These are phyloP conservation scores for Pardosa pseudoannulata DNA, from an alignment of 2,888 invertebrate species.

Conservation along the genomic window DNA sequence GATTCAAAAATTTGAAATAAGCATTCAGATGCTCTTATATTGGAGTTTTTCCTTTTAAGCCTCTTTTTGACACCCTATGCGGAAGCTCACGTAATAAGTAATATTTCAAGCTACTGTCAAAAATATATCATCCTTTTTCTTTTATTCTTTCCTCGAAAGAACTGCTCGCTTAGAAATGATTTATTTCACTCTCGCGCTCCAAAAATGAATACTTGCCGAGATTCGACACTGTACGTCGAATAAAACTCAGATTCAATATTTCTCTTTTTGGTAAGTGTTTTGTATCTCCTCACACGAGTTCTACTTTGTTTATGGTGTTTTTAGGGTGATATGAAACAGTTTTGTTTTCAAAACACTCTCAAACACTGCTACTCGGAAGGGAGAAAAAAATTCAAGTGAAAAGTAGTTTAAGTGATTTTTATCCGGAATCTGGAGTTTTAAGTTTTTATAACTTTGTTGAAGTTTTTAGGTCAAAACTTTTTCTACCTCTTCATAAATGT, in stretches of 20 bases:
- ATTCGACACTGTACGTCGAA: background rate
- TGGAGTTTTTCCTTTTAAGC: background rate
- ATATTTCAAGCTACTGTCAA: slow-evolving; percentile 40
- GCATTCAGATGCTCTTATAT: background rate
- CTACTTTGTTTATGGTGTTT: background rate
- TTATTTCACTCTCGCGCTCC: slow-evolving; percentile 6
- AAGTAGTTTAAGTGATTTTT: background rate
- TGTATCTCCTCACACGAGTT: background rate
- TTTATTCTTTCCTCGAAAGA: slow-evolving; percentile 7
- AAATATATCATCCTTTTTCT: slow-evolving; percentile 20
- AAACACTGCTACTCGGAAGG: background rate
- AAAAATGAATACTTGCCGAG: slow-evolving; percentile 6
- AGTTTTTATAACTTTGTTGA: background rate
- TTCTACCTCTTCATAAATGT: background rate
- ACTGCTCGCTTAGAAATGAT: slow-evolving; percentile 39
- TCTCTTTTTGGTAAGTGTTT: background rate
- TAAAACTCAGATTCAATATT: background rate
- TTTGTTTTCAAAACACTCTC: background rate
- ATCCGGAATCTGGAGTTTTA: background rate
- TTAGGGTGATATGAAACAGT: background rate
- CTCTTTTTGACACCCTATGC: slow-evolving; percentile 9
- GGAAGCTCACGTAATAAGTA: slow-evolving; percentile 25
- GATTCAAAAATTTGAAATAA: background rate
- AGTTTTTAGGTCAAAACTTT: background rate
- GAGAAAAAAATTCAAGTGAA: background rate